These are phyloP conservation scores for Toxotes lorentzi DNA, from an alignment of 2,797 vertebrate species.

Conservation along the genomic window DNA sequence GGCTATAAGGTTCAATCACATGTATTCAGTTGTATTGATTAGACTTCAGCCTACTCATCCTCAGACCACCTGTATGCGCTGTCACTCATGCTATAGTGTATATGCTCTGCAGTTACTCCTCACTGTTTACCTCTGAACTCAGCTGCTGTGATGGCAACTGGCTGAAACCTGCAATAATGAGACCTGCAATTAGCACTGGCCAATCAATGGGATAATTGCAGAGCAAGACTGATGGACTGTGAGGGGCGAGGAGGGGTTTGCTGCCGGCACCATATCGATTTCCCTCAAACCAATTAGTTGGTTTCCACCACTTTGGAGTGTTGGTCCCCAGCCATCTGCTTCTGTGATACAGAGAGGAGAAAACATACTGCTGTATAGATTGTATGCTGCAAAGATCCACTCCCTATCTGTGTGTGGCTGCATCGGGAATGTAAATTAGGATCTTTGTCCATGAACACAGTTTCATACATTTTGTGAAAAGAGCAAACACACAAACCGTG, in stretches of 20 bases:
- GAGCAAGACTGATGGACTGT: conserved; percentile 78
- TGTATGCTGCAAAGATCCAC: conserved; percentile 34
- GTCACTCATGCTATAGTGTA: conserved; percentile 9
- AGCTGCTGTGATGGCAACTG: conserved; percentile 58
- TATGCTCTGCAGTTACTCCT: conserved; percentile 23
- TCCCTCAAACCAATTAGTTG: conserved; percentile 85
- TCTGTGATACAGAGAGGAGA: conserved; percentile 60
- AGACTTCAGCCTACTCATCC: conserved; percentile 4
- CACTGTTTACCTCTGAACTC: conserved; percentile 54
- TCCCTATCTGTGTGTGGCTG: conserved; percentile 33
- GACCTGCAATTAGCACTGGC: conserved; percentile 79
- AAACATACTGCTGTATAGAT: conserved; percentile 58
- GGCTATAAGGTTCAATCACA: conserved; percentile 10
- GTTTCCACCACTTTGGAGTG: conserved; percentile 78
- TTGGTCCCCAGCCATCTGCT: conserved; percentile 83
- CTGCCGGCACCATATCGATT: conserved; percentile 82
- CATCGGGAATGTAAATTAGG: conserved; percentile 59
- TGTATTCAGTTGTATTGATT: not conserved
- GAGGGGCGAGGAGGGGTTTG: conserved; percentile 69
- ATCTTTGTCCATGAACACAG: conserved; percentile 51
- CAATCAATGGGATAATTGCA: conserved; percentile 86
- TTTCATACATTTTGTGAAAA: conserved; percentile 29
- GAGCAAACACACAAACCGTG: not conserved
- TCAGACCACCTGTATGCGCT: not conserved
- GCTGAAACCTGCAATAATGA: conserved; percentile 79